phyloP scores from a whole-genome alignment of 2,797 vertebrate genomes.

The Nannoperca obscura region DNA sequence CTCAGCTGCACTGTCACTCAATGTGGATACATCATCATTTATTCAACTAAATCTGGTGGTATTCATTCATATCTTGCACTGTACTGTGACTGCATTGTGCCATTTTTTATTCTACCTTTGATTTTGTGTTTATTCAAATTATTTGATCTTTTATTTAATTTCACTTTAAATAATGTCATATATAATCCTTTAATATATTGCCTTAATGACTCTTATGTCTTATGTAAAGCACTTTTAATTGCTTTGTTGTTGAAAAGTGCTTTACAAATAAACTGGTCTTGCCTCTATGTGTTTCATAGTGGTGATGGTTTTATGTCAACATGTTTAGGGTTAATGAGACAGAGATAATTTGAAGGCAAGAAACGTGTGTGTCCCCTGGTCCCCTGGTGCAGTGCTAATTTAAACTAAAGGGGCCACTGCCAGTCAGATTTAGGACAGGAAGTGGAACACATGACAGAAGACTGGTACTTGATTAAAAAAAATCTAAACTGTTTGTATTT shows the following conservation, averaged over 20 bases:
- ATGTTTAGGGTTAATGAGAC: conserved; percentile 73
- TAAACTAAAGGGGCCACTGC: conserved; percentile 75
- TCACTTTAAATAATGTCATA: not conserved
- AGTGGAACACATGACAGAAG: conserved; percentile 68
- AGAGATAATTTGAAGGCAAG: conserved; percentile 56
- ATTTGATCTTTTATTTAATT: not conserved
- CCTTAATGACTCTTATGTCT: not conserved
- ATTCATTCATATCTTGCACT: conserved; percentile 1
- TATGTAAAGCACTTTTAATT: not conserved
- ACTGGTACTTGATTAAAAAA: conserved; percentile 11
- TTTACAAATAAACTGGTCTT: not conserved
- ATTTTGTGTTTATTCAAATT: not conserved
- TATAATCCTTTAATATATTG: not conserved
- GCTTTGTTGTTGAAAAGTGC: not conserved
- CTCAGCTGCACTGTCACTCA: conserved; percentile 1
- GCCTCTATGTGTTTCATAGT: conserved; percentile 34
- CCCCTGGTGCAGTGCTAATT: conserved; percentile 74
- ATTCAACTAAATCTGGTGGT: not conserved
- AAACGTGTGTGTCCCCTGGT: conserved; percentile 45
- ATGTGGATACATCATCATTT: not conserved
- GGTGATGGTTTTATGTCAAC: conserved; percentile 29
- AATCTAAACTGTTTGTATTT: not conserved
- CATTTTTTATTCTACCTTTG: not conserved
- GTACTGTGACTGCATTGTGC: not conserved
- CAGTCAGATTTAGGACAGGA: conserved; percentile 78